phyloP scores from a whole-genome alignment of 2,797 vertebrate species.

The Coreius guichenoti region DNA sequence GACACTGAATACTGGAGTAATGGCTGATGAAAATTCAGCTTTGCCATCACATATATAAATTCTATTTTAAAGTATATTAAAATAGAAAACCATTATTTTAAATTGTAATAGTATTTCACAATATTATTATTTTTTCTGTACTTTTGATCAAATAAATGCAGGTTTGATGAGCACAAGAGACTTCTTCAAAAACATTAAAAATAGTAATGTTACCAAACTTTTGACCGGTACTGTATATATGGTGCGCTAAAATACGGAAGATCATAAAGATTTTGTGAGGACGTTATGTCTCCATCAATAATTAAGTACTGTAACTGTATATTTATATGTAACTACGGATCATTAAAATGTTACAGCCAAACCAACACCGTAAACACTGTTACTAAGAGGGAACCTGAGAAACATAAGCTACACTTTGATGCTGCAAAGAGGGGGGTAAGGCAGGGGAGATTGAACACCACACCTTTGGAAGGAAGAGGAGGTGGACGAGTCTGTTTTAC shows the following conservation, averaged over 20 bases:
- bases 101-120: too few relatives aligned
- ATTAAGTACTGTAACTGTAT: constrained; percentile 11
- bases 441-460: constrained; percentile 6
- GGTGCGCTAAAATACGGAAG: background rate
- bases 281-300: background rate
- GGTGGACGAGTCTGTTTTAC: constrained; percentile 67
- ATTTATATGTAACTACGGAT: constrained; percentile 9
- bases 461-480: constrained; percentile 69
- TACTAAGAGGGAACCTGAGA: constrained; percentile 34
- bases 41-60: too few relatives aligned
- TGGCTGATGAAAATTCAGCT: too few relatives aligned
- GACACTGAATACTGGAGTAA: too few relatives aligned
- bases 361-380: constrained; percentile 57
- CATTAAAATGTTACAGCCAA: constrained; percentile 29
- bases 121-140: too few relatives aligned
- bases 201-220: too few relatives aligned
- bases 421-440: constrained; percentile 4
- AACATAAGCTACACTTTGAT: constrained; percentile 41
- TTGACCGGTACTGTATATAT: background rate
- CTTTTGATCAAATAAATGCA: too few relatives aligned
- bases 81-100: too few relatives aligned
- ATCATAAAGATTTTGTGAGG: background rate
- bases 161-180: too few relatives aligned
- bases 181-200: too few relatives aligned
- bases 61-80: too few relatives aligned